A percentile compares a stretch with the other conserved stretches of the same genome.
These are phyloP conservation scores for Ceramica pisi DNA, from an alignment of 2,888 invertebrate genomes.

Conservation along the genomic window DNA sequence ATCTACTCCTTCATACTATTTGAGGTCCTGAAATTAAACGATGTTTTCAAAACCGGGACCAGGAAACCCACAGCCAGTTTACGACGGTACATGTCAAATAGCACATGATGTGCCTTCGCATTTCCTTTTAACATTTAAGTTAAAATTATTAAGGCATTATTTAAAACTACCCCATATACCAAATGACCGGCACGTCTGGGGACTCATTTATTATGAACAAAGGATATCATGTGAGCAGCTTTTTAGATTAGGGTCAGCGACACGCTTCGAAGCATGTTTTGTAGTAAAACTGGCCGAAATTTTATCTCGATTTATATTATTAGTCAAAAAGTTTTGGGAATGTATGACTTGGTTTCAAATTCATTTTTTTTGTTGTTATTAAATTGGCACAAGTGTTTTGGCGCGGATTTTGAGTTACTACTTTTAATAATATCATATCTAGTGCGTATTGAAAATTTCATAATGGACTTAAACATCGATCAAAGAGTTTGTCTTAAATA, in stretches of 20 bases:
- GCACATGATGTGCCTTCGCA: too few relatives aligned
- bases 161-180: not conserved
- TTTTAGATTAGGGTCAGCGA: constrained; percentile 4
- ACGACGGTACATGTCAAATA: not conserved
- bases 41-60: not conserved
- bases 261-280: constrained; percentile 5
- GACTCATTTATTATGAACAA: constrained; percentile 7
- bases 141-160: constrained; percentile 12
- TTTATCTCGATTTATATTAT: constrained; percentile 8
- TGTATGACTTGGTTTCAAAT: too few relatives aligned
- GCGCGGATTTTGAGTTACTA: too few relatives aligned
- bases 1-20: not conserved
- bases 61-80: not conserved
- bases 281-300: not conserved
- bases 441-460: too few relatives aligned
- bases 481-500: too few relatives aligned
- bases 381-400: too few relatives aligned
- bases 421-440: too few relatives aligned
- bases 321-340: too few relatives aligned
- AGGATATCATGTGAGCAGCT: not conserved
- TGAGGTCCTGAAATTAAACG: not conserved
- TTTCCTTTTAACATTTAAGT: constrained; percentile 14
- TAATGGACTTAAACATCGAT: too few relatives aligned
- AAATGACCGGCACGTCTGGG: not conserved
- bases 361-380: too few relatives aligned